Percentiles rank a stretch among this genome's conserved stretches.
Conservation (phyloP, 2,113 vertebrate species). For the Meriones unguiculatus region DNA sequence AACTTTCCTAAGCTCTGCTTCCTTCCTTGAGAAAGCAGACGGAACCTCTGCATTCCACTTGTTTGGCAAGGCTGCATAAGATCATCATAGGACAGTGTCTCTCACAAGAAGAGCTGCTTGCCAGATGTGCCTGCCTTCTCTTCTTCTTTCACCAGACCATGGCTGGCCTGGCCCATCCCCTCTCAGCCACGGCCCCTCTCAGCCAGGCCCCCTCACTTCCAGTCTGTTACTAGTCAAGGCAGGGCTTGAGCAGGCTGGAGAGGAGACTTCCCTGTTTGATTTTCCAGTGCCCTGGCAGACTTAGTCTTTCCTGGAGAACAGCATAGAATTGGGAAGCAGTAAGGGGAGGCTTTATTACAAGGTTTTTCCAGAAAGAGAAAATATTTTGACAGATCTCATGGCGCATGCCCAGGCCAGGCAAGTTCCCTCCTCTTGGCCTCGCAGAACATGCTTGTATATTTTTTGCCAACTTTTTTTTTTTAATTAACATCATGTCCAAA, state of each 20-base stretch:
- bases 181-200: background rate
- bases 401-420: background rate
- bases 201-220: too few relatives aligned
- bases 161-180: background rate
- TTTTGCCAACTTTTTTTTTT: background rate
- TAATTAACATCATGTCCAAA: background rate
- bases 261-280: background rate
- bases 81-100: background rate
- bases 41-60: background rate
- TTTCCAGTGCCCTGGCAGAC: background rate
- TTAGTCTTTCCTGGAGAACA: background rate
- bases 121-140: accelerated
- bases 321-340: background rate
- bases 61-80: background rate
- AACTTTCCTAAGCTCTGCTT: background rate
- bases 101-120: background rate
- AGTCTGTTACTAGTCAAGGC: background rate
- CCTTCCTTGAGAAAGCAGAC: background rate
- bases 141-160: background rate
- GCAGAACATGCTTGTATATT: background rate
- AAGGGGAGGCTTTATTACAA: background rate
- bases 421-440: background rate
- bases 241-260: background rate
- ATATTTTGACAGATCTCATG: background rate
- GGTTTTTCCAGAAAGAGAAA: background rate